A percentile compares a stretch with the other conserved stretches of the same genome.
phyloP scores from a whole-genome alignment of 2,888 invertebrate genomes.

The Nasonovia ribisnigri region DNA sequence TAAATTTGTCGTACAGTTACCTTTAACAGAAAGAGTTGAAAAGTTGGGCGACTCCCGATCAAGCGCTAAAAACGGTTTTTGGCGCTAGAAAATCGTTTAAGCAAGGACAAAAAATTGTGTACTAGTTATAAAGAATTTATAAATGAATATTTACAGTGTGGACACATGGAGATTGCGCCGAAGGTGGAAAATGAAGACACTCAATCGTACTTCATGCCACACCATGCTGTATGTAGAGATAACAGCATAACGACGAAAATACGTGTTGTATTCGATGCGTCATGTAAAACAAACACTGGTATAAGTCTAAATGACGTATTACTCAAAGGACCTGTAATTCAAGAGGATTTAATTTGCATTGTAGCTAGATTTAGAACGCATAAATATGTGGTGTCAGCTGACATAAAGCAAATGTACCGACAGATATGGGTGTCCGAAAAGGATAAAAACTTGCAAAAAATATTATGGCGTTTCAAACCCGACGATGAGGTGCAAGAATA shows the following conservation, averaged over 20 bases:
- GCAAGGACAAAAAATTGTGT: not conserved
- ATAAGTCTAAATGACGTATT: not conserved
- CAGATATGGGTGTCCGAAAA: conserved; percentile 68
- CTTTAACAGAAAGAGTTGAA: not conserved
- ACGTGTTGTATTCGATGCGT: not conserved
- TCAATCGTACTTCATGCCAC: not conserved
- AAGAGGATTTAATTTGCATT: not conserved
- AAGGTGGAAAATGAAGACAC: too few species aligned
- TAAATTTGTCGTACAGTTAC: not conserved
- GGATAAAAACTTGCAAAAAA: conserved; percentile 69
- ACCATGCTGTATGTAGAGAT: not conserved
- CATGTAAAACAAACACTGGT: not conserved
- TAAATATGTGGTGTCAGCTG: conserved; percentile 62
- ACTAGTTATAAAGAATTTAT: not conserved
- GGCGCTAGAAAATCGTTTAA: not conserved
- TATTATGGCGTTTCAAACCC: too few species aligned
- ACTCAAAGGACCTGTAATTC: not conserved
- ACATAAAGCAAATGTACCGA: conserved; percentile 70
- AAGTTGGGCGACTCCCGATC: not conserved
- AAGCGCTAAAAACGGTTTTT: too few species aligned
- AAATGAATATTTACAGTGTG: not conserved
- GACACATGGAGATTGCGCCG: not conserved
- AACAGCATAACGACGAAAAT: not conserved
- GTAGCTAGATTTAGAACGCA: not conserved
- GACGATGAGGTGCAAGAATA: too few species aligned